Percentiles rank a stretch among this genome's conserved stretches.
Evolutionary conservation across 2,113 vertebrate genomes (phyloP).

Genomic region (Rhinopomastus cyanomelas): DNA sequence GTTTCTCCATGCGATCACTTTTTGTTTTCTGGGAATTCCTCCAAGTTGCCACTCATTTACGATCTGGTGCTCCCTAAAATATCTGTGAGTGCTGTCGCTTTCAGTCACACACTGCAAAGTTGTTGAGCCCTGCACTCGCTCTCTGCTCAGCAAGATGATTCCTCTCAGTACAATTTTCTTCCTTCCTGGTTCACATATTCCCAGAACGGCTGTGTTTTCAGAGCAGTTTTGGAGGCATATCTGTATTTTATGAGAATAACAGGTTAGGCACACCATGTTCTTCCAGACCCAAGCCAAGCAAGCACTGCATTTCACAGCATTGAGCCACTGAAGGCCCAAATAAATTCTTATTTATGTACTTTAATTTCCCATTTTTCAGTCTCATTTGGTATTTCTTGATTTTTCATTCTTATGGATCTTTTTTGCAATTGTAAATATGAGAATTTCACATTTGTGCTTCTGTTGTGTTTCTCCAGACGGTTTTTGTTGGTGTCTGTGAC

Average conservation of each 20-base stretch:
- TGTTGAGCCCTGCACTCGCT: background rate
- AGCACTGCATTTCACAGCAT: background rate
- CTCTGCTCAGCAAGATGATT: background rate
- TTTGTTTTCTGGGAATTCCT: background rate
- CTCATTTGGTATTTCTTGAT: background rate
- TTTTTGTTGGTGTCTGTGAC: fast-evolving
- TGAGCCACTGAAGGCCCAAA: background rate
- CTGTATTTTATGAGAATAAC: background rate
- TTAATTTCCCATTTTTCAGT: background rate
- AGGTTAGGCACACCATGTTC: background rate
- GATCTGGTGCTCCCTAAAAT: background rate
- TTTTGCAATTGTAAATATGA: background rate
- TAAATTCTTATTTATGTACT: too few relatives aligned
- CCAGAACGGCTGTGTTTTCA: background rate
- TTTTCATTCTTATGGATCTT: background rate
- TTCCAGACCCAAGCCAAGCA: background rate
- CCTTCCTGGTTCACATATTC: background rate
- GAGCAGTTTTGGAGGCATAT: background rate
- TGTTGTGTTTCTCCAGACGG: background rate
- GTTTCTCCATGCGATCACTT: background rate
- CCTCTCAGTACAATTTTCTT: background rate
- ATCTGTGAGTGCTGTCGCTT: background rate
- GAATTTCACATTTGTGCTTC: background rate
- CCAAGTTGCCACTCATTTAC: background rate
- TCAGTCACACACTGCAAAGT: fast-evolving